phyloP scores from a whole-genome alignment of 1,140 invertebrate genomes.

The Calephelis nemesis region DNA sequence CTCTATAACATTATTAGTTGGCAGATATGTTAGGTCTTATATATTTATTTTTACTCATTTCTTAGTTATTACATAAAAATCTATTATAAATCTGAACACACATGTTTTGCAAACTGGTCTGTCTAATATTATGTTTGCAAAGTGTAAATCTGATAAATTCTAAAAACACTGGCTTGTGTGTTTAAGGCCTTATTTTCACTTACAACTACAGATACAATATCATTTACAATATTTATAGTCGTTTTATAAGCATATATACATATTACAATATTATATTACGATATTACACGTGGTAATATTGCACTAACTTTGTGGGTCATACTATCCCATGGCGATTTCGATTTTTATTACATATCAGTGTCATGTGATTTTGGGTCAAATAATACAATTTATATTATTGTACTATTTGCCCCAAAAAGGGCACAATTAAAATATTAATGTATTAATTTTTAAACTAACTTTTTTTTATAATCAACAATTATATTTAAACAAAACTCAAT shows the following conservation, averaged over 20 bases:
- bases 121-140: conserved; percentile 12
- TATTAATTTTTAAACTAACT: no score
- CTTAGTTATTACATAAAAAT: conserved; percentile 15
- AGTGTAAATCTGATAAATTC: conserved; percentile 15
- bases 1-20: conserved; percentile 14
- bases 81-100: conserved; percentile 15
- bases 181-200: conserved; percentile 17
- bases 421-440: no score
- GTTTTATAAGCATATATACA: conserved; percentile 8
- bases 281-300: conserved; percentile 8
- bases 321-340: no score
- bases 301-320: neutral
- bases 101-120: conserved; percentile 16
- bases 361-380: no score
- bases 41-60: conserved; percentile 11
- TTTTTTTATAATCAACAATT: no score
- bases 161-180: conserved; percentile 17
- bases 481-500: no score
- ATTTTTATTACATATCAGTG: no score
- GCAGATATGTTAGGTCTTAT: conserved; percentile 17
- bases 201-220: conserved; percentile 11
- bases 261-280: conserved; percentile 2
- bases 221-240: conserved; percentile 11
- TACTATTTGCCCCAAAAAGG: no score
- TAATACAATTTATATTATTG: no score